Conservation (phyloP, 2,888 invertebrate species). For the Mycogona germanica region DNA sequence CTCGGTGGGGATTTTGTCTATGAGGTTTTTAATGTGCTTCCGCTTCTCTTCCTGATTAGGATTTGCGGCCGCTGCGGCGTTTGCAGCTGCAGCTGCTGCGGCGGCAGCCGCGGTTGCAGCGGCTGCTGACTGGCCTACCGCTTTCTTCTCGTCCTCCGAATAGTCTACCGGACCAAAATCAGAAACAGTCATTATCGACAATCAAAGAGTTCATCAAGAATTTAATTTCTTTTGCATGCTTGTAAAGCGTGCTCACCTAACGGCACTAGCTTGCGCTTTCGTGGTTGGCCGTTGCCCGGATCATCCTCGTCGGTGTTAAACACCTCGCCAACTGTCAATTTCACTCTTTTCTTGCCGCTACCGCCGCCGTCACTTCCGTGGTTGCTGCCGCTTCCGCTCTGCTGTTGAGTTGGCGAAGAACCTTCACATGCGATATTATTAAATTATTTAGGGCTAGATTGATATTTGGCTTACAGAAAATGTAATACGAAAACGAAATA, state of each 20-base stretch:
- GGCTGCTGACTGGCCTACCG: constrained; percentile 37
- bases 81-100: constrained; percentile 12
- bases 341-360: constrained; percentile 41
- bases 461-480: no score
- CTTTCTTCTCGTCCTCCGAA: constrained; percentile 43
- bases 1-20: constrained; percentile 96
- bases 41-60: constrained; percentile 82
- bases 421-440: background rate
- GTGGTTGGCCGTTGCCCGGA: constrained; percentile 35
- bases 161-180: constrained; percentile 40
- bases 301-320: constrained; percentile 66
- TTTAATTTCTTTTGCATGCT: background rate
- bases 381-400: background rate
- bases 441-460: no score
- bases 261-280: constrained; percentile 63
- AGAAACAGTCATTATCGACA: no score
- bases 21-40: constrained; percentile 89
- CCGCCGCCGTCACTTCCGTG: background rate
- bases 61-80: no score
- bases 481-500: no score
- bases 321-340: constrained; percentile 67
- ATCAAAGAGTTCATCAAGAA: background rate
- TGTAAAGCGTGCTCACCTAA: constrained; percentile 41
- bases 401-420: constrained; percentile 2
- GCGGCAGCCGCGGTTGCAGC: constrained; percentile 35